These are phyloP conservation scores for Dasypogon diadema DNA, from an alignment of 2,888 invertebrate species.

Conservation along the genomic window DNA sequence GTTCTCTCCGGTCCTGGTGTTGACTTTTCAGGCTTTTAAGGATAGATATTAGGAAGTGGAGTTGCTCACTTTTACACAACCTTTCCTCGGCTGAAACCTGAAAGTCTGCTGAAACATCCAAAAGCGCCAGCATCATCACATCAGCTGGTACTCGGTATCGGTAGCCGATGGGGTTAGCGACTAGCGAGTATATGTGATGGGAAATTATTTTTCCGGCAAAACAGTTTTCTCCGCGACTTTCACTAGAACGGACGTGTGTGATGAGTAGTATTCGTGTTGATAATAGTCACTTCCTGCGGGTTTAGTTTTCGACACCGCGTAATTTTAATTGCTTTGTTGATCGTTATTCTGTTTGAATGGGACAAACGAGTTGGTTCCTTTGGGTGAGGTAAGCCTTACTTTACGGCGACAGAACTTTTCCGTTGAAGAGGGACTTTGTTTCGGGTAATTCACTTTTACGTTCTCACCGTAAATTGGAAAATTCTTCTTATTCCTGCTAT, in stretches of 20 bases:
- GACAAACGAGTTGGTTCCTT: not conserved
- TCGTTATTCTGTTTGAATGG: no score
- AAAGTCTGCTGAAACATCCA: constrained; percentile 6
- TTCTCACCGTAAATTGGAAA: constrained; percentile 16
- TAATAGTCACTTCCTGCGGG: not conserved
- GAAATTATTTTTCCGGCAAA: constrained; percentile 23
- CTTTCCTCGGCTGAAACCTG: not conserved
- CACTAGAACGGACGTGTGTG: not conserved
- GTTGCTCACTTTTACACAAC: constrained; percentile 20
- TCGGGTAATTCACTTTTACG: not conserved
- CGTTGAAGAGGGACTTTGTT: constrained; percentile 11
- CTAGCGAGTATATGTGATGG: not conserved
- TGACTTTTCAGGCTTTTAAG: not conserved
- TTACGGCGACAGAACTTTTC: not conserved
- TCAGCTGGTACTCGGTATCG: constrained; percentile 23
- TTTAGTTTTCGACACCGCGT: not conserved
- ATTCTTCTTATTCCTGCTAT: not conserved
- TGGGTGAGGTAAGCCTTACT: not conserved
- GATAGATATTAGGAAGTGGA: not conserved
- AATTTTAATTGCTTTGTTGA: not conserved
- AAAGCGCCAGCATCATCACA: constrained; percentile 14
- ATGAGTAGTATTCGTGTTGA: not conserved
- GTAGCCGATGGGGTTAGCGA: not conserved
- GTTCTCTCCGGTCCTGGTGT: not conserved
- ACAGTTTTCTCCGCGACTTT: constrained; percentile 39